Base-by-base conservation (phyloP, 2,888 invertebrate species). In the Thyatira batis region DNA sequence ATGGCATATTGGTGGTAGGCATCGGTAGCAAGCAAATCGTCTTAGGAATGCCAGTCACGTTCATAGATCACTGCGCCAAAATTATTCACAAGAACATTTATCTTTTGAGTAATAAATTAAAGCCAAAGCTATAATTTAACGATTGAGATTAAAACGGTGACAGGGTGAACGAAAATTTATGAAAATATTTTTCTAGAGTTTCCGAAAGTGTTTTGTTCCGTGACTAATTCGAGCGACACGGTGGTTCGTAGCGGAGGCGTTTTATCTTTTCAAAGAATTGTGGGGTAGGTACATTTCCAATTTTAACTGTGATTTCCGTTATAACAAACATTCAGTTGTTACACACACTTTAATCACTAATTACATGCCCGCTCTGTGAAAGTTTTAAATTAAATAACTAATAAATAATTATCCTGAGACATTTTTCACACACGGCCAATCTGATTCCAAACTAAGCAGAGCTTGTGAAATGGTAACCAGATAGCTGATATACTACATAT, bases 61-160 rank as follows among this genome's bases (percentile, higher is more conserved):
- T 53, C 52, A 44, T 45, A 51, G 50, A 51, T 53, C 56, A 55
- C 27, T 43, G 44, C 49, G 51, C 49, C 54, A 55, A 57, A 62
- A 58, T 54, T 54, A 53, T 49, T 50, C 50, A 46, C 50, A 46
- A 45, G 46, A 59, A 55, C 58, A 55, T 61, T 57, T 56, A 57
- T 57, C 55, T 44, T 52, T 27, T 28, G 25, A 50, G 49, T 54
- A 54, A 66, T 66, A 54, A 63, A 62, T 65, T 65, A 61, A 50
- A 50, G 54, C 44, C 49, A 52, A 54, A 54, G 54, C 51, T 44
- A 53, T 53, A 58, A 62, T 62, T 39, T 65, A 59, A 50, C 45
- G 61, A 57, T 53, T 55, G 44, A 46, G 50, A 54, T 50, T 46
- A 53, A 55, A 57, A 53, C 23, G 23, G n/a, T 8, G 25, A 46